These are phyloP conservation scores for Pseudomyrmex concolor DNA, from an alignment of 1,140 invertebrate genomes.

Conservation along the genomic window DNA sequence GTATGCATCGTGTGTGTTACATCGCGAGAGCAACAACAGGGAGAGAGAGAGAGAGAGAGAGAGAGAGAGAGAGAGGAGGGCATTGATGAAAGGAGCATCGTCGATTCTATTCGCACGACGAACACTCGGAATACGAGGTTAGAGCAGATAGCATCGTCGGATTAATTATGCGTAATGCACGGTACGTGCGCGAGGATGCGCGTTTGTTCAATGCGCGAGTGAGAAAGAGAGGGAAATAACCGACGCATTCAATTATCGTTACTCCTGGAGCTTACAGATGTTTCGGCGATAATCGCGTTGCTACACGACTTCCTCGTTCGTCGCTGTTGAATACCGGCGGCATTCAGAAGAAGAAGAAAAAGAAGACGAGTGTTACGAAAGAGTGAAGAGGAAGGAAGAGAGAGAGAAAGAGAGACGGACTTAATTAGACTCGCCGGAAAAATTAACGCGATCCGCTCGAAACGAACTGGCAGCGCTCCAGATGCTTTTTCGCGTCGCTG, in stretches of 20 bases:
- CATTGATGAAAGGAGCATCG: conserved; percentile 65
- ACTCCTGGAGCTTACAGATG: conserved; percentile 69
- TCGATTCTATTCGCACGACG: conserved; percentile 72
- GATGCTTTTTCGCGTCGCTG: conserved; percentile 58
- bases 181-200: conserved; percentile 46
- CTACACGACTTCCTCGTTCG: conserved; percentile 67
- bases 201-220: conserved; percentile 11
- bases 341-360: conserved; percentile 45
- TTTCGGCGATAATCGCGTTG: conserved; percentile 77
- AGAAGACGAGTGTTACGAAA: neutral
- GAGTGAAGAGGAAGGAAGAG: neutral
- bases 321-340: conserved; percentile 68
- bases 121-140: conserved; percentile 65
- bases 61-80: neutral
- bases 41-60: neutral
- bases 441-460: conserved; percentile 55
- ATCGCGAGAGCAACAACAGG: neutral
- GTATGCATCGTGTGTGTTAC: conserved; percentile 46
- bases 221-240: conserved; percentile 7
- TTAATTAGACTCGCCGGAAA: conserved; percentile 69
- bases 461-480: conserved; percentile 57
- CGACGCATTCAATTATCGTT: conserved; percentile 78
- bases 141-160: conserved; percentile 74
- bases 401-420: neutral
- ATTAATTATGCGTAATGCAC: conserved; percentile 80